A percentile compares a stretch with the other conserved stretches of the same genome.
Conservation (phyloP, 30 jellyfish, hydroid and myxozoan genomes). For the Aurelia aurita complex sp. Pacific region DNA sequence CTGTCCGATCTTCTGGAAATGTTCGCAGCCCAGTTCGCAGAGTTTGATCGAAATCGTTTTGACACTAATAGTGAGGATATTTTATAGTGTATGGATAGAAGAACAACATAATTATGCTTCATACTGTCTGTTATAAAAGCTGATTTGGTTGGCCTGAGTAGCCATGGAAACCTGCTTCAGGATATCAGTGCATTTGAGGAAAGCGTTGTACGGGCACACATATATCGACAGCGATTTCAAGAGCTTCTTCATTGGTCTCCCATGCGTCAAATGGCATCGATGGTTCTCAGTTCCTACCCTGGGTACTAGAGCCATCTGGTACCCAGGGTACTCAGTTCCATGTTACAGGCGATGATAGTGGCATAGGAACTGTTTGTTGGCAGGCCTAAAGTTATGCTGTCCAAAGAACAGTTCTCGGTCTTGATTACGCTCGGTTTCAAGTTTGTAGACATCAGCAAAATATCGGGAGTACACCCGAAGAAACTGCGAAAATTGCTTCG, state of each 20-base stretch:
- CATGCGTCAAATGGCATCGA: background rate
- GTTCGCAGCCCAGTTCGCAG: no score
- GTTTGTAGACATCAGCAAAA: background rate
- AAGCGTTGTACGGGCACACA: no score
- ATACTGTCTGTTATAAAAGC: background rate
- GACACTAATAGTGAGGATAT: no score
- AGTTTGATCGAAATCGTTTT: no score
- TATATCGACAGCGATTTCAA: background rate
- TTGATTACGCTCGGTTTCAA: background rate
- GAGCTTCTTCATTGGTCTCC: background rate
- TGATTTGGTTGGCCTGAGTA: background rate
- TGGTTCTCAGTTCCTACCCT: background rate
- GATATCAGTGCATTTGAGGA: no score
- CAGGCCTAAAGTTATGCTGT: background rate
- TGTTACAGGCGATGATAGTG: background rate
- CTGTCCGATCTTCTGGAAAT: no score
- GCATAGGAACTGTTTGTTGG: background rate
- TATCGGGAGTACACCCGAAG: conserved; percentile 7
- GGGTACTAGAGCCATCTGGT: no score
- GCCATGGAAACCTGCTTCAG: no score
- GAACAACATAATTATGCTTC: background rate
- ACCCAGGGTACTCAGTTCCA: background rate
- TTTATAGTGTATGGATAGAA: background rate
- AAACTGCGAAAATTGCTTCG: background rate
- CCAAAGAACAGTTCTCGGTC: background rate